Base-by-base conservation (phyloP, 2,113 vertebrate genomes). In the Halcyon malimbica region DNA sequence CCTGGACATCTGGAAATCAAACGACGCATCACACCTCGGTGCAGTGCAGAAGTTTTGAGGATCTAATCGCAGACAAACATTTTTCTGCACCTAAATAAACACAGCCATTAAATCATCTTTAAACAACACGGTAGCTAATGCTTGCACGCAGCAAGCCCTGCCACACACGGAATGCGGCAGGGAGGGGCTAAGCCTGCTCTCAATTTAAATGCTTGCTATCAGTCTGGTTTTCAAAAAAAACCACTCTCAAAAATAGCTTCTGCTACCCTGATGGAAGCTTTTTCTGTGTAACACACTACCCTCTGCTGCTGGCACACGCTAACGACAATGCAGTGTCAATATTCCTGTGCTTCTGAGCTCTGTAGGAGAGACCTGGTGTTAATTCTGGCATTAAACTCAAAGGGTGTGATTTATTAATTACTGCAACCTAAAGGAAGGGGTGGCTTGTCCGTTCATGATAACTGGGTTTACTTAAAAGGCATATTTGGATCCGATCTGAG, bases 271-370 rank as follows among this genome's bases (percentile, higher is more conserved):
- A 4, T 2, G 18, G 44, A n/a, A 63, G 63, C 0, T 53, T 77
- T 94, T 96, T 81, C 62, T 16, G 57, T 76, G 93, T 69, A 8
- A 44, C 69, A 68, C 91, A 78, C 94, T 90, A 64, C 97, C 97
- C 95, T 94, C 97, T 97, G 95, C 96, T 97, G 97, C 64, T 95
- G 87, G 7, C 3, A 81, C 3, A 2, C 3, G 25, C 31, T 48
- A 76, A 94, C 42, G 82, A 21, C 97, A 96, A 67, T 48, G 86
- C 95, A 84, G 87, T 0, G 2, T 3, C 20, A 31, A 33, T 50
- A 31, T 46, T 41, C 13, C 67, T 14, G 35, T 3, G 41, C 26
- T 56, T 2, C 68, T 24, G 64, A 75, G 69, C 57, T n/a, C 53
- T 14, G 1, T 0, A 24, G 37, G 8, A 59, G 31, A 80, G 33